Conservation (phyloP, 2,888 invertebrate species). For the Drosophila flavopinicola region DNA sequence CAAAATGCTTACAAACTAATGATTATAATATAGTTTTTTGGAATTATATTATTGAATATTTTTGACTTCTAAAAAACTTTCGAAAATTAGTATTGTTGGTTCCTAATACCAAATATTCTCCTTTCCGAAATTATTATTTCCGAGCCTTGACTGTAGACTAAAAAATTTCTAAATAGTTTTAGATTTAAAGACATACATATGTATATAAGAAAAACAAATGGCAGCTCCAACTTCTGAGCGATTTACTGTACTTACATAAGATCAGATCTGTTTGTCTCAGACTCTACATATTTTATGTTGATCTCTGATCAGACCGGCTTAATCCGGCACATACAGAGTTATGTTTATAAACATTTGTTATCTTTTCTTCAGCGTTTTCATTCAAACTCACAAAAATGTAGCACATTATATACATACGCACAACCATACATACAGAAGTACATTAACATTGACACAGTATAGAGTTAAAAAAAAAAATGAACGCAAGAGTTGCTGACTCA, state of each 20-base stretch:
- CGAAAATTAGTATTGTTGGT: too few species aligned
- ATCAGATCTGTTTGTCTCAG: neutral
- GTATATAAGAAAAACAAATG: neutral
- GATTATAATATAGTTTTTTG: too few species aligned
- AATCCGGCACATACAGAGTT: too few species aligned
- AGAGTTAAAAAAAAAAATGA: conserved; percentile 4
- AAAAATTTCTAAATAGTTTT: too few species aligned
- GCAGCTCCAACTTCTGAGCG: neutral
- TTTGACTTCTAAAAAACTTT: too few species aligned
- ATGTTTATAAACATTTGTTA: neutral
- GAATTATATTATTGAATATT: too few species aligned
- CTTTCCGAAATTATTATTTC: too few species aligned
- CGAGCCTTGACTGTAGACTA: too few species aligned
- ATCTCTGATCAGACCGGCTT: conserved; percentile 3
- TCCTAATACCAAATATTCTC: too few species aligned
- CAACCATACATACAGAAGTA: neutral
- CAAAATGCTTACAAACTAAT: too few species aligned
- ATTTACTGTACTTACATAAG: neutral
- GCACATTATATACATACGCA: neutral
- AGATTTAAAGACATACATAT: neutral
- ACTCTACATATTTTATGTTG: neutral
- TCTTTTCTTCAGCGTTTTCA: conserved; percentile 5
- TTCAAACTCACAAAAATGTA: conserved; percentile 14
- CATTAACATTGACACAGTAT: conserved; percentile 30
- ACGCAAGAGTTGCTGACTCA: conserved; percentile 22